Evolutionary conservation across 2,113 vertebrate species (phyloP).

Genomic region (Scytalopus superciliaris): DNA sequence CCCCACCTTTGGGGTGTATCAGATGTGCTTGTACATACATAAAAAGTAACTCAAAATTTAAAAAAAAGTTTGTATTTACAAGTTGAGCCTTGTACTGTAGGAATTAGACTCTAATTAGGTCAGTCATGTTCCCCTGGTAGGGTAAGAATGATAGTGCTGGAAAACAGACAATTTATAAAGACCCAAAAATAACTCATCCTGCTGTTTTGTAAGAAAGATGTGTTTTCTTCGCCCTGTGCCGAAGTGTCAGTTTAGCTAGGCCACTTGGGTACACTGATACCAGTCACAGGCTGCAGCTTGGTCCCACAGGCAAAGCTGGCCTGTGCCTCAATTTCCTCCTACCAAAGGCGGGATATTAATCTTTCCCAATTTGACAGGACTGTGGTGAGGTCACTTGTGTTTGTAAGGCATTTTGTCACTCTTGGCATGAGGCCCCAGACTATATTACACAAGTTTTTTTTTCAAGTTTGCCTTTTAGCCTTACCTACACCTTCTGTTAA

Average conservation of each 20-base stretch:
- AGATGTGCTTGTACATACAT: background rate
- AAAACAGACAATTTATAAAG: slow-evolving; percentile 40
- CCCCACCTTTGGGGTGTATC: background rate
- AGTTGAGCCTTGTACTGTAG: background rate
- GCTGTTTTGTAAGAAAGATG: background rate
- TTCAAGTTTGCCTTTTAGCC: background rate
- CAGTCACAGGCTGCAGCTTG: background rate
- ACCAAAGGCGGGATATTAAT: background rate
- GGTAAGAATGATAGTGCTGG: slow-evolving; percentile 20
- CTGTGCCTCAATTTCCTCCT: background rate
- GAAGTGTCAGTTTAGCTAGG: no score
- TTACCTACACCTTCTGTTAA: background rate
- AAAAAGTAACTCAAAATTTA: background rate
- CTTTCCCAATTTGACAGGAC: background rate
- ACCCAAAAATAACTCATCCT: slow-evolving; percentile 36
- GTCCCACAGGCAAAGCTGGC: background rate
- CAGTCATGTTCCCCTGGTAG: slow-evolving; percentile 47
- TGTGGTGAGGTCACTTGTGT: background rate
- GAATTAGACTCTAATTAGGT: slow-evolving; percentile 55
- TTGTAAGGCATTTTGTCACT: background rate
- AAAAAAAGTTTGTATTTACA: slow-evolving; percentile 1
- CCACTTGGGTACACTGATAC: background rate
- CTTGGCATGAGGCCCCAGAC: background rate
- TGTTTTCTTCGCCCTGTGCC: background rate
- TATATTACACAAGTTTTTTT: fast-evolving